Conservation (phyloP, 2,888 invertebrate species). For the Zele albiditarsus region DNA sequence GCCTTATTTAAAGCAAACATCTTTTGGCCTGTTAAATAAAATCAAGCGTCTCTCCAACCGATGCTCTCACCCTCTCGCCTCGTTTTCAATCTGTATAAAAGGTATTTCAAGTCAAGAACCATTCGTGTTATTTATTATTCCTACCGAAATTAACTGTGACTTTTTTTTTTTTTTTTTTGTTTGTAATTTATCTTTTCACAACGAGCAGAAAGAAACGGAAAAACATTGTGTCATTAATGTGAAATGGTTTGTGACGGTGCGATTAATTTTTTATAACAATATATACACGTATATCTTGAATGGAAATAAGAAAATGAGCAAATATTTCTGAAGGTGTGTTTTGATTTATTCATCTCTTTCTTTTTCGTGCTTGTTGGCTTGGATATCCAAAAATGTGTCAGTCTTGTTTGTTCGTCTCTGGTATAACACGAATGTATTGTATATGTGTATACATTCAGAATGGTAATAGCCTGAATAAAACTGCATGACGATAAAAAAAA, state of each 20-base stretch:
- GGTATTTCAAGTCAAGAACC: slow-evolving; percentile 56
- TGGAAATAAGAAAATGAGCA: neutral
- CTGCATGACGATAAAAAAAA: slow-evolving; percentile 26
- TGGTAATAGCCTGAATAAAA: slow-evolving; percentile 39
- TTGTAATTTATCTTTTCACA: neutral
- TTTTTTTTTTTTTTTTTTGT: neutral
- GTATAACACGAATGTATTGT: neutral
- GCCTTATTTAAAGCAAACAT: slow-evolving; percentile 59
- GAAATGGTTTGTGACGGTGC: neutral
- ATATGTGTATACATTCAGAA: neutral
- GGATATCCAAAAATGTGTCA: slow-evolving; percentile 3
- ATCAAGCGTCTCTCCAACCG: slow-evolving; percentile 51
- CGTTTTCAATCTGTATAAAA: slow-evolving; percentile 48
- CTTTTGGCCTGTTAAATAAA: slow-evolving; percentile 56
- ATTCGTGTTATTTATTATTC: slow-evolving; percentile 25
- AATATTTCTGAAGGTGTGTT: neutral
- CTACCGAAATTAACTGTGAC: neutral
- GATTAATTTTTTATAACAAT: neutral
- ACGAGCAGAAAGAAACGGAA: neutral
- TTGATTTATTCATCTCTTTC: neutral
- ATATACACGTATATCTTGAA: neutral
- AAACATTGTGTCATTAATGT: neutral
- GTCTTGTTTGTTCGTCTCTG: slow-evolving; percentile 1
- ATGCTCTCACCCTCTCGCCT: slow-evolving; percentile 21
- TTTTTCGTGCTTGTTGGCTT: neutral